phyloP scores from a whole-genome alignment of 2,797 vertebrate genomes.

The Oophaga sylvatica region DNA sequence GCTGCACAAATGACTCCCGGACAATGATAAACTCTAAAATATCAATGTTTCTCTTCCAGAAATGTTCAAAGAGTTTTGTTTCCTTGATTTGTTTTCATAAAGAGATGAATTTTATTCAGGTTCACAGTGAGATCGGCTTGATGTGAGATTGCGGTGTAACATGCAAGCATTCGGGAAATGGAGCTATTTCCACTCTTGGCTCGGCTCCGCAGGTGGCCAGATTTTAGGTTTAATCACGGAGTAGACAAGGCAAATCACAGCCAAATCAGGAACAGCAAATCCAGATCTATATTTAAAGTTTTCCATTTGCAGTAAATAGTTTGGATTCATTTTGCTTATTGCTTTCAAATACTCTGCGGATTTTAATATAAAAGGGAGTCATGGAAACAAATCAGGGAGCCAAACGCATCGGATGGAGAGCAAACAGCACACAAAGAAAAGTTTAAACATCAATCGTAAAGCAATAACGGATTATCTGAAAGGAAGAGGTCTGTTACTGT shows the following conservation, averaged over 20 bases:
- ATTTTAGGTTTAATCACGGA: constrained; percentile 52
- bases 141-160: constrained; percentile 48
- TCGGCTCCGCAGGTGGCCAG: constrained; percentile 29
- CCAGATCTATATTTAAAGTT: constrained; percentile 58
- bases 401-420: background rate
- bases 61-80: constrained; percentile 40
- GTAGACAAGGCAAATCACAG: constrained; percentile 63
- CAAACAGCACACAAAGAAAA: constrained; percentile 5
- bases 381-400: constrained; percentile 43
- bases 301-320: constrained; percentile 45
- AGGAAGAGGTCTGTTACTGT: background rate
- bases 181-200: constrained; percentile 44
- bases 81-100: constrained; percentile 56
- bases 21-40: constrained; percentile 51
- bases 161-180: constrained; percentile 40
- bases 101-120: constrained; percentile 47
- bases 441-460: constrained; percentile 15
- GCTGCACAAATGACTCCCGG: constrained; percentile 30
- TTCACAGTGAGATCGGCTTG: constrained; percentile 39
- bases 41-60: constrained; percentile 22
- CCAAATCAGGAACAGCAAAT: constrained; percentile 58
- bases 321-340: constrained; percentile 43
- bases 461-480: background rate
- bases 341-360: constrained; percentile 35
- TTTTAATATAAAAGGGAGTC: constrained; percentile 32